Percentiles rank a stretch among this genome's conserved stretches.
These are phyloP conservation scores for Epizoanthus scotinus DNA, from an alignment of 92 coral and sea anemone genomes.

Conservation along the genomic window DNA sequence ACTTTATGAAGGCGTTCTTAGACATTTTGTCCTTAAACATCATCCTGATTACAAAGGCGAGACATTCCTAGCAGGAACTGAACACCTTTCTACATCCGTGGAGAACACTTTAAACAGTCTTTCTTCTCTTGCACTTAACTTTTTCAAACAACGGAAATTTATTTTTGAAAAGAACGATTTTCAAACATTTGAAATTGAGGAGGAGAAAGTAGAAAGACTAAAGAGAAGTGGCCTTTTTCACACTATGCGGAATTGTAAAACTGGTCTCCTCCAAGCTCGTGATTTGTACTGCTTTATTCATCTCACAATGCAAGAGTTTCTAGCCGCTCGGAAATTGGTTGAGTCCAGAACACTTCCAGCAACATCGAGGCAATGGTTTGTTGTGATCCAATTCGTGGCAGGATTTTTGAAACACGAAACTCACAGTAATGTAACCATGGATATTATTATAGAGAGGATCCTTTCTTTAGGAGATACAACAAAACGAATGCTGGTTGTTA, in stretches of 20 bases:
- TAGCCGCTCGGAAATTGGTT: background rate
- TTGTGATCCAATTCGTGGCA: slow-evolving; percentile 3
- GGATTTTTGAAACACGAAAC: background rate
- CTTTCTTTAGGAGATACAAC: background rate
- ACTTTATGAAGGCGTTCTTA: slow-evolving; percentile 10
- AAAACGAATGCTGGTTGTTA: background rate
- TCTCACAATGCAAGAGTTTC: slow-evolving; percentile 15
- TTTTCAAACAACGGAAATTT: background rate
- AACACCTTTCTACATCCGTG: background rate
- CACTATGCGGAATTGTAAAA: background rate
- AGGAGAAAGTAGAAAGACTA: background rate
- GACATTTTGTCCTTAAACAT: slow-evolving; percentile 2
- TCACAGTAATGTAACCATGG: background rate
- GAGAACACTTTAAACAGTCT: background rate
- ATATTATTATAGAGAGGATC: background rate
- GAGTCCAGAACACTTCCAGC: background rate
- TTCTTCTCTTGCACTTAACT: background rate
- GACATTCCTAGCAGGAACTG: background rate
- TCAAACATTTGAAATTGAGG: background rate
- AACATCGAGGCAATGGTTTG: background rate
- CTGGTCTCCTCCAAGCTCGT: background rate
- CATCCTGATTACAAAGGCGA: background rate
- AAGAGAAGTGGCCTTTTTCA: slow-evolving; percentile 5
- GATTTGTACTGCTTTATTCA: slow-evolving; percentile 12
- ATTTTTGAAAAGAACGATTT: background rate